phyloP scores from a whole-genome alignment of 1,140 invertebrate genomes.

The Psilanteris sp. region DNA sequence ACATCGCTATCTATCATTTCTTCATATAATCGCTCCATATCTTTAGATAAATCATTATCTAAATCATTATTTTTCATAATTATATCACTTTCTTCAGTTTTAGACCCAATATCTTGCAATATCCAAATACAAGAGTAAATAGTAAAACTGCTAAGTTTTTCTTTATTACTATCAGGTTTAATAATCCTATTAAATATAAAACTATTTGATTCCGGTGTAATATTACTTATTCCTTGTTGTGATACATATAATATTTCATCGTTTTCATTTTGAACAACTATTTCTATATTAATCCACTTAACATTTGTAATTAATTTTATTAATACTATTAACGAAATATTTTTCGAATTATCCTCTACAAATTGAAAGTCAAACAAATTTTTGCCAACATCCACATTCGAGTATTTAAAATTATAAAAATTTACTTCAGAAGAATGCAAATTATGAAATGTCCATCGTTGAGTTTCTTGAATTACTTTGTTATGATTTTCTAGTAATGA shows the following conservation, averaged over 20 bases:
- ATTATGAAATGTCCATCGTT: not conserved
- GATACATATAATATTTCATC: not conserved
- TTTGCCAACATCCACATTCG: not conserved
- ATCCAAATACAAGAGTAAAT: slow-evolving; percentile 7
- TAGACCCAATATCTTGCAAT: not conserved
- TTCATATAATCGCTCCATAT: not conserved
- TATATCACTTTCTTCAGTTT: not conserved
- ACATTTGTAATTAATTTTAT: not conserved
- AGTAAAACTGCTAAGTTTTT: not conserved
- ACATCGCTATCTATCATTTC: too few relatives aligned
- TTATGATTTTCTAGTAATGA: not conserved
- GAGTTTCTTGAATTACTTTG: not conserved
- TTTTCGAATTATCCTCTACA: not conserved
- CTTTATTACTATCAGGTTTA: not conserved
- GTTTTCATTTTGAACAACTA: slow-evolving; percentile 1
- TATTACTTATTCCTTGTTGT: not conserved
- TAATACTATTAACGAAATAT: slow-evolving; percentile 1
- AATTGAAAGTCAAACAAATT: slow-evolving; percentile 7
- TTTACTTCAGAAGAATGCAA: not conserved
- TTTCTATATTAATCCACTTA: slow-evolving; percentile 1
- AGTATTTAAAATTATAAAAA: not conserved
- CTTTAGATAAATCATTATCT: not conserved
- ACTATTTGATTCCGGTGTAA: not conserved
- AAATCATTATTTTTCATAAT: too few relatives aligned
- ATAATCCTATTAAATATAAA: slow-evolving; percentile 3